Conservation (phyloP, 2,113 vertebrate species). For the Shinisaurus crocodilurus region DNA sequence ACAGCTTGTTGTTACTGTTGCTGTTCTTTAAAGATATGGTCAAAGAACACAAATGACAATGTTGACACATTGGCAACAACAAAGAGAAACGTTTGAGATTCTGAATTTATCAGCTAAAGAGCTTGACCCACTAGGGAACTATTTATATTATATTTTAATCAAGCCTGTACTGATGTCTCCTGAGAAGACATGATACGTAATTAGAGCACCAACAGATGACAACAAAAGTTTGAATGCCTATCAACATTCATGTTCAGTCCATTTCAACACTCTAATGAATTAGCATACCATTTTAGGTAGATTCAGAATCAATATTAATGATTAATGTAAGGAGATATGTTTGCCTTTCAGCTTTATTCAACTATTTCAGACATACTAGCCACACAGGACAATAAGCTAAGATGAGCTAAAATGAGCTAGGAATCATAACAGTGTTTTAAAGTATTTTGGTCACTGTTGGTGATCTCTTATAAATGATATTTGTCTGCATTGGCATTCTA, state of each 20-base stretch:
- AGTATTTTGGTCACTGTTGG: conserved; percentile 28
- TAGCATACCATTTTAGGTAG: neutral
- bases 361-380: neutral
- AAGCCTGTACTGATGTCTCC: conserved; percentile 35
- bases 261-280: conserved; percentile 26
- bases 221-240: conserved; percentile 39
- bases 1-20: neutral
- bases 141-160: conserved; percentile 55
- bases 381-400: neutral
- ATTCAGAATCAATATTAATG: conserved; percentile 15
- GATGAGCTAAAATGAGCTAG: neutral
- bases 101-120: conserved; percentile 28
- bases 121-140: neutral
- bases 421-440: neutral
- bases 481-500: neutral
- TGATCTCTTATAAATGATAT: neutral
- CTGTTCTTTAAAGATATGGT: neutral
- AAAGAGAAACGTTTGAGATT: conserved; percentile 1
- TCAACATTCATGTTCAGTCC: conserved; percentile 32
- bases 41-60: neutral
- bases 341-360: conserved; percentile 41
- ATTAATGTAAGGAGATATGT: neutral
- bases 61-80: neutral
- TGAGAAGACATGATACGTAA: conserved; percentile 29
- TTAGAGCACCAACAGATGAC: conserved; percentile 26